A percentile compares a stretch with the other conserved stretches of the same genome.
Evolutionary conservation across 2,113 vertebrate species (phyloP).

Genomic region (Prinia subflava): DNA sequence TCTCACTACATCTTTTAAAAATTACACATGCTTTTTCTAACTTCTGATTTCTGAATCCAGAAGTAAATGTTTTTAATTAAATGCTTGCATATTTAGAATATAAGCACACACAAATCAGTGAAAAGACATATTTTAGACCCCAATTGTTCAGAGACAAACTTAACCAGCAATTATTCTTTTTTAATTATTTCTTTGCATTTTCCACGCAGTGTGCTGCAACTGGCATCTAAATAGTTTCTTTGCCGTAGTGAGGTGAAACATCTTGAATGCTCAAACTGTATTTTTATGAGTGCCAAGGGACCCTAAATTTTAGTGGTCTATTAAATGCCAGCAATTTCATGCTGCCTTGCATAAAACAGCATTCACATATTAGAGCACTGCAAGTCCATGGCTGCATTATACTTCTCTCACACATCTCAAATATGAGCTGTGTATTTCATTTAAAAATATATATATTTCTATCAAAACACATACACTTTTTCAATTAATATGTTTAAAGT

Average conservation of each 20-base stretch:
- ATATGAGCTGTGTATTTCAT: slow-evolving; percentile 59
- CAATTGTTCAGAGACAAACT: slow-evolving; percentile 67
- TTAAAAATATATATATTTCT: slow-evolving; percentile 28
- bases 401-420: slow-evolving; percentile 61
- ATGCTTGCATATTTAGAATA: slow-evolving; percentile 35
- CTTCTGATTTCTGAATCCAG: slow-evolving; percentile 20
- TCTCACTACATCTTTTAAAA: background rate
- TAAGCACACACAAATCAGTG: slow-evolving; percentile 18
- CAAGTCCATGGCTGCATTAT: slow-evolving; percentile 76
- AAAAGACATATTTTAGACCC: slow-evolving; percentile 42
- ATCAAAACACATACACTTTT: slow-evolving; percentile 40
- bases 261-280: slow-evolving; percentile 86
- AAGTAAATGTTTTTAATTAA: slow-evolving; percentile 48
- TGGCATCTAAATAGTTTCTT: slow-evolving; percentile 81
- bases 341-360: slow-evolving; percentile 84
- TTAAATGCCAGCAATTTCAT: slow-evolving; percentile 88
- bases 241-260: slow-evolving; percentile 75
- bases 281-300: slow-evolving; percentile 82
- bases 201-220: slow-evolving; percentile 71
- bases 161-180: slow-evolving; percentile 66
- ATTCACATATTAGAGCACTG: slow-evolving; percentile 79
- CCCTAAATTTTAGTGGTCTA: slow-evolving; percentile 86
- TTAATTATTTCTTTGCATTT: slow-evolving; percentile 72
- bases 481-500: background rate
- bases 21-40: background rate